Conservation (phyloP, 2,113 vertebrate species). For the Reinhardtius hippoglossoides region DNA sequence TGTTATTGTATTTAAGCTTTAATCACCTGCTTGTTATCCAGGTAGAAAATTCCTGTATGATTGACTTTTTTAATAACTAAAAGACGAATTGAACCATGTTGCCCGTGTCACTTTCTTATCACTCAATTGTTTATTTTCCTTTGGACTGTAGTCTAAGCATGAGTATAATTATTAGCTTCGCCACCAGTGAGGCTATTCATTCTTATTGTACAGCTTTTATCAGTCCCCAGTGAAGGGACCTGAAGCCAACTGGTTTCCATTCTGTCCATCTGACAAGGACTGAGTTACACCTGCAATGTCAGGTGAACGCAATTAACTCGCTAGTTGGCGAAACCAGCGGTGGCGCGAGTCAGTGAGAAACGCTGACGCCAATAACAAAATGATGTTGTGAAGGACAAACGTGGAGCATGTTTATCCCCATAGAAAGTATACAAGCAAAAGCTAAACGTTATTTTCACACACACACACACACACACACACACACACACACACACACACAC, state of each 20-base stretch:
- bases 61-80: conserved; percentile 14
- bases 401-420: neutral
- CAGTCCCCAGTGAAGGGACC: conserved; percentile 21
- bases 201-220: conserved; percentile 32
- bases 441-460: conserved; percentile 10
- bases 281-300: conserved; percentile 50
- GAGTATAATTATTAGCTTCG: conserved; percentile 55
- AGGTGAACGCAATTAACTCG: conserved; percentile 54
- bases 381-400: conserved; percentile 30
- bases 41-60: conserved; percentile 2
- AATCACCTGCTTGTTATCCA: conserved; percentile 35
- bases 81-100: conserved; percentile 31
- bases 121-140: conserved; percentile 55
- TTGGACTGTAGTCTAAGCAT: conserved; percentile 31
- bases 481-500: neutral
- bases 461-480: neutral
- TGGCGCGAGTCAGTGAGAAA: conserved; percentile 39
- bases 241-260: conserved; percentile 52
- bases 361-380: conserved; percentile 49
- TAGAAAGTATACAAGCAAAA: neutral
- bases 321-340: conserved; percentile 34
- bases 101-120: conserved; percentile 21
- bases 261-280: conserved; percentile 47
- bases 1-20: conserved; percentile 23
- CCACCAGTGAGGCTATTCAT: conserved; percentile 20